Base-by-base conservation (phyloP, 2,888 invertebrate species). In the Lasioglossum leucozonium region DNA sequence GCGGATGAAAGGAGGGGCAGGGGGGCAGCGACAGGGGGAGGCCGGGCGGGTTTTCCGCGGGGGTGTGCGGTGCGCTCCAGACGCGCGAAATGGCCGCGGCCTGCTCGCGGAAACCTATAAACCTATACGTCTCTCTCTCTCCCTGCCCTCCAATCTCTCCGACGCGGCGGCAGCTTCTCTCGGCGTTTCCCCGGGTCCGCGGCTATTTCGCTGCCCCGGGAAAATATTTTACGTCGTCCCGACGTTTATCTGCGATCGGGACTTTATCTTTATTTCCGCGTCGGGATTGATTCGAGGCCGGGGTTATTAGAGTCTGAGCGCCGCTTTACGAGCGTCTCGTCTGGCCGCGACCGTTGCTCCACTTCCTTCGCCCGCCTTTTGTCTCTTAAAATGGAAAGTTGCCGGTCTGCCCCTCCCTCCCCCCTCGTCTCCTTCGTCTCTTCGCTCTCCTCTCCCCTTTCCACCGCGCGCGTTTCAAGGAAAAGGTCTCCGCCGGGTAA, bases 81-180 rank as follows among this genome's bases (percentile, higher is more conserved):
- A 93, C 93, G 91, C 91, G 51, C 51, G 51, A 22, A 51, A 90
- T 91, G 89, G 91, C 91, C 90, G 88, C 91, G 91, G 91, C 92
- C 94, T 92, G 92, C 88, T 94, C 93, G 93, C 94, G 93, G 91
- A 93, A 91, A 93, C 92, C 92, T 94, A 93, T 94, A 94, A 94
- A 94, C 93, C 92, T 87, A 91, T 91, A 91, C 92, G 91, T 91
- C 91, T 91, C 91, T 34, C 30, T 91, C 91, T 91, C 91, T 34
- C 30, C 34, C 65, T 89, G 81, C 83, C 89, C 90, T 91, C 88
- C 92, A 91, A 92, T 91, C 90, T 91, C 90, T 91, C 87, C 90
- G 77, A 82, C 84, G 67, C 90, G 77, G 84, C 84, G 67, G 67
- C 65, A 73, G 88, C 81, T 84, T 76, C 81, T 37, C 77, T 37